Evolutionary conservation across 2,797 vertebrate species (phyloP).

Genomic region (Pygocentrus nattereri): DNA sequence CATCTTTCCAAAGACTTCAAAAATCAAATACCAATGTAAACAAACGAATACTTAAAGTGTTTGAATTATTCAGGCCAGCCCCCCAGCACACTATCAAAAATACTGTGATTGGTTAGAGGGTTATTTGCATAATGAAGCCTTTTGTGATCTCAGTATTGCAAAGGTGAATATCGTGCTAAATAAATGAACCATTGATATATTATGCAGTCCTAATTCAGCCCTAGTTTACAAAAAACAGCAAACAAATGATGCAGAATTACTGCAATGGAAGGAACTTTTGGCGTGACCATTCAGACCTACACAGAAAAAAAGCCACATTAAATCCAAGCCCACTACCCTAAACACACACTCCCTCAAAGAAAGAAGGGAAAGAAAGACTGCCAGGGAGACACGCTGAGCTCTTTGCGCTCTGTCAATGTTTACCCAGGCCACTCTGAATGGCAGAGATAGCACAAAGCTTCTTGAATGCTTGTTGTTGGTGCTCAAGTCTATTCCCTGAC

Average conservation of each 20-base stretch:
- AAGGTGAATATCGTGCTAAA: background rate
- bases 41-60: too few relatives aligned
- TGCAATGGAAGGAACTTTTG: background rate
- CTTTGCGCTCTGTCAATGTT: constrained; percentile 34
- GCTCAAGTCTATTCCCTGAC: constrained; percentile 59
- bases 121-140: background rate
- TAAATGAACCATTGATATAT: background rate
- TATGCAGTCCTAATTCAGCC: background rate
- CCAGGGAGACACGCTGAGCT: constrained; percentile 28
- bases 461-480: constrained; percentile 67
- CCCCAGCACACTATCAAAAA: too few relatives aligned
- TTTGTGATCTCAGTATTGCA: background rate
- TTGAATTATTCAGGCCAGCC: too few relatives aligned
- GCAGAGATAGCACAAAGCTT: constrained; percentile 61
- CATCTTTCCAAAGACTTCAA: too few relatives aligned
- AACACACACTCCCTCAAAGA: constrained; percentile 27
- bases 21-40: too few relatives aligned
- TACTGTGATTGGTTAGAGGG: too few relatives aligned
- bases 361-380: constrained; percentile 1
- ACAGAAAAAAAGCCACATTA: constrained; percentile 20
- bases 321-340: background rate
- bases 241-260: constrained; percentile 3
- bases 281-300: background rate
- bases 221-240: background rate
- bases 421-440: constrained; percentile 58